These are phyloP conservation scores for Agrochola lychnidis DNA, from an alignment of 2,888 invertebrate genomes.

Conservation along the genomic window DNA sequence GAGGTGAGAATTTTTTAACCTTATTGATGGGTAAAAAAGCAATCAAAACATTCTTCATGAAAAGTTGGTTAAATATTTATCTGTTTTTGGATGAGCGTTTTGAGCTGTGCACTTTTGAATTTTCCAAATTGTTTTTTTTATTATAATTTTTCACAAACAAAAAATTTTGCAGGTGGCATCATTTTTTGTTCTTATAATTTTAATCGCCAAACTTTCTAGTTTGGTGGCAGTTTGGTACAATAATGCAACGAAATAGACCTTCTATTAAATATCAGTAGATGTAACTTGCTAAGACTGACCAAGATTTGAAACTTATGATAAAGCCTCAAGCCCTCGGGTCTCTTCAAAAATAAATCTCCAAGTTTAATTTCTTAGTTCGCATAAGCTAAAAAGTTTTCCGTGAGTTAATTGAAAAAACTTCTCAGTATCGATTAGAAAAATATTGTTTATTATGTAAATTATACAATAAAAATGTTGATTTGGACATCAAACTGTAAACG, in stretches of 20 bases:
- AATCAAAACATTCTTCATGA: too few relatives aligned
- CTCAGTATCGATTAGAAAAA: conserved; percentile 3
- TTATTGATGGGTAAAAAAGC: too few relatives aligned
- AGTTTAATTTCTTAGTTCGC: conserved; percentile 11
- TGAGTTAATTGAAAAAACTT: conserved; percentile 47
- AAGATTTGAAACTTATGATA: conserved; percentile 13
- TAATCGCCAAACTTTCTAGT: too few relatives aligned
- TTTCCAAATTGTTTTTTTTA: too few relatives aligned
- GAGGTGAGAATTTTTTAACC: too few relatives aligned
- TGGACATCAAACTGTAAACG: neutral
- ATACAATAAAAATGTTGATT: conserved; percentile 13
- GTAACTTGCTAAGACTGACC: neutral
- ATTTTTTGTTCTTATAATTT: too few relatives aligned
- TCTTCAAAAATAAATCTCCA: conserved; percentile 32
- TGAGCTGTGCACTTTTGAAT: too few relatives aligned
- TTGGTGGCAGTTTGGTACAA: neutral
- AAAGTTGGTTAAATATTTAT: too few relatives aligned
- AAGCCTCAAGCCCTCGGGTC: neutral
- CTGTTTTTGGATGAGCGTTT: too few relatives aligned
- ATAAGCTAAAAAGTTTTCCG: conserved; percentile 23
- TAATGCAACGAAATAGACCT: neutral
- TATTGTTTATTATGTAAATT: conserved; percentile 24
- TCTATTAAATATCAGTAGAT: neutral
- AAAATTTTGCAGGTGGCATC: too few relatives aligned
- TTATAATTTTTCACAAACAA: too few relatives aligned